A percentile compares a stretch with the other conserved stretches of the same genome.
Evolutionary conservation across 1,140 invertebrate species (phyloP).

Genomic region (Procambarus virginalis): DNA sequence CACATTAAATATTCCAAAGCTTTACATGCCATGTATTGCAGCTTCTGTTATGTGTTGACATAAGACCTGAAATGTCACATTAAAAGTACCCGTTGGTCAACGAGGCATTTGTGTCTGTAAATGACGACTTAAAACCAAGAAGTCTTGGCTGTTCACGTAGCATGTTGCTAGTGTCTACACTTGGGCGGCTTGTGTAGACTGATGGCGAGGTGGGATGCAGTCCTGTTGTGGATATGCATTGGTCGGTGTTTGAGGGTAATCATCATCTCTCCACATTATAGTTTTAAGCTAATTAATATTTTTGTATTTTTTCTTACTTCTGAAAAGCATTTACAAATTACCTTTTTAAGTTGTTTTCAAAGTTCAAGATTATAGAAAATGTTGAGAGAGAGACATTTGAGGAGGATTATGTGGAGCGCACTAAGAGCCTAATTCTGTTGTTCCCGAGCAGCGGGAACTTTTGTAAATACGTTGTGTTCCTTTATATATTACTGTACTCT

Average conservation of each 20-base stretch:
- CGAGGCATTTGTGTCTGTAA: background rate
- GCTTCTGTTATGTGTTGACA: too few species aligned
- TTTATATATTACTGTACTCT: background rate
- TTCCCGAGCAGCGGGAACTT: background rate
- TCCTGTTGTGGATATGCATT: background rate
- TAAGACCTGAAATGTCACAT: too few species aligned
- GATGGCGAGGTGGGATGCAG: background rate
- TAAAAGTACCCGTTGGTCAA: background rate
- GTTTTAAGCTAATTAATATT: background rate
- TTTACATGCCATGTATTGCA: too few species aligned
- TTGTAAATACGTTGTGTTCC: background rate
- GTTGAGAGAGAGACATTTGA: background rate
- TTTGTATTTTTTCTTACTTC: slow-evolving; percentile 7
- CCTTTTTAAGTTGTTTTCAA: background rate
- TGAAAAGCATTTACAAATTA: background rate
- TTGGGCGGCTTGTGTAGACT: background rate
- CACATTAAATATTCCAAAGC: too few species aligned
- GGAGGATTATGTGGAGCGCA: background rate
- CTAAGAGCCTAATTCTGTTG: background rate
- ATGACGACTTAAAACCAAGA: background rate
- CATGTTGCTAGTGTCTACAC: background rate
- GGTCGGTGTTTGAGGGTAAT: background rate
- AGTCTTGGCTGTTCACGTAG: background rate
- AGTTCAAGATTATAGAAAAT: background rate
- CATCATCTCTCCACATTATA: background rate